Percentiles rank a stretch among this genome's conserved stretches.
Evolutionary conservation across 2,888 invertebrate genomes (phyloP).

Genomic region (Apodemia hepburni): DNA sequence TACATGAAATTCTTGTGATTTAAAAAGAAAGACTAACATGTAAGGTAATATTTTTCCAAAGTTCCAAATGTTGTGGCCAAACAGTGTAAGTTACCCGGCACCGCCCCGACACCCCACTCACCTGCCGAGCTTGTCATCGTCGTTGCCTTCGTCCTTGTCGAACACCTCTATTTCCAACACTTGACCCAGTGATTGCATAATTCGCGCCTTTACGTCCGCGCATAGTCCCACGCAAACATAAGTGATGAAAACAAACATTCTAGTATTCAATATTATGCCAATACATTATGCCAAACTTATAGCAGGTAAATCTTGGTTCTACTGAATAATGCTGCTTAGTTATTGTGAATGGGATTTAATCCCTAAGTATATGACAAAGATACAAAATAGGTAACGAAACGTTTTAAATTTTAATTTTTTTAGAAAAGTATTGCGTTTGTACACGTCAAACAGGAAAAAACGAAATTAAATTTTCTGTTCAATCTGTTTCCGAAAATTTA

Average conservation of each 20-base stretch:
- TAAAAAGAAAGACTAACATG: no score
- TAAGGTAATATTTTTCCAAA: no score
- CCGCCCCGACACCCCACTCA: slow-evolving; percentile 65
- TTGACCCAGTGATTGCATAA: slow-evolving; percentile 85
- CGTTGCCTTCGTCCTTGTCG: slow-evolving; percentile 92
- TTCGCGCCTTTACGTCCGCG: slow-evolving; percentile 71
- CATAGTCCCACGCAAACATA: slow-evolving; percentile 71
- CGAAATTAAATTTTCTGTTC: no score
- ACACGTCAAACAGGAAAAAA: no score
- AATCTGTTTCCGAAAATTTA: no score
- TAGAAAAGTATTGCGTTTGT: neutral
- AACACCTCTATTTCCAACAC: slow-evolving; percentile 87
- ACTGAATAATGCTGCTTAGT: slow-evolving; percentile 1
- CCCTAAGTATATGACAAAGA: neutral
- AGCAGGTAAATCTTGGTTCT: neutral
- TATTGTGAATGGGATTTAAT: neutral
- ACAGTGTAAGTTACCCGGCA: slow-evolving; percentile 26
- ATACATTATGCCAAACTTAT: slow-evolving; percentile 10
- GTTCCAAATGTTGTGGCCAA: slow-evolving; percentile 13
- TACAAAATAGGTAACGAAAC: neutral
- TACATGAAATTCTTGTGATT: no score
- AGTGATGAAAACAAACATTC: slow-evolving; percentile 65
- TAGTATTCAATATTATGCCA: slow-evolving; percentile 11
- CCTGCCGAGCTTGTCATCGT: slow-evolving; percentile 95
- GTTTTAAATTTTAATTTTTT: no score